phyloP scores from a whole-genome alignment of 2,797 vertebrate genomes.

The Mormyrops attenuatus region DNA sequence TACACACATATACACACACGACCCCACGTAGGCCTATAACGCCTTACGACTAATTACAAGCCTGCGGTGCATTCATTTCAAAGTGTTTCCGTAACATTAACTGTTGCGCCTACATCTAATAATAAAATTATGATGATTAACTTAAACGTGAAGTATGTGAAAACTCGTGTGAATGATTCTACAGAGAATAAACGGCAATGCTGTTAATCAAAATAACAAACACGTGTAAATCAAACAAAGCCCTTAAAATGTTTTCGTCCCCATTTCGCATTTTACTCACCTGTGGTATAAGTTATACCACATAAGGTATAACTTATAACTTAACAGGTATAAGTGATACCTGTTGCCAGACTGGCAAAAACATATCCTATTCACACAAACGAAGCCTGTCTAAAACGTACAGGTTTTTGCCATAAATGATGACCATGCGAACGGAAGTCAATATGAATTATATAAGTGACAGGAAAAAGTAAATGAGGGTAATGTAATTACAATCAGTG shows the following conservation, averaged over 20 bases:
- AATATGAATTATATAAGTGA: not conserved
- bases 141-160: not conserved
- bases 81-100: not conserved
- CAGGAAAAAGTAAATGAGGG: not conserved
- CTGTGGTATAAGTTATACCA: too few species aligned
- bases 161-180: not conserved
- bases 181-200: not conserved
- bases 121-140: not conserved
- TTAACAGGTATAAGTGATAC: not conserved
- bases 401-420: not conserved
- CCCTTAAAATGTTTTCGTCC: not conserved
- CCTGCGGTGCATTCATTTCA: not conserved
- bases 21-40: not conserved
- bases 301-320: too few species aligned
- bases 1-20: not conserved
- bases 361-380: not conserved
- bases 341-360: not conserved
- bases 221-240: not conserved
- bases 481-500: not conserved
- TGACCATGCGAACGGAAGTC: not conserved
- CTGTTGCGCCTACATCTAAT: not conserved
- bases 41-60: not conserved
- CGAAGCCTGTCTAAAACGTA: not conserved
- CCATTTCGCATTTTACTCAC: not conserved
- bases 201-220: not conserved